Percentiles rank a stretch among this genome's conserved stretches.
These are phyloP conservation scores for Muschampia plurimacula DNA, from an alignment of 2,888 invertebrate species.

Conservation along the genomic window DNA sequence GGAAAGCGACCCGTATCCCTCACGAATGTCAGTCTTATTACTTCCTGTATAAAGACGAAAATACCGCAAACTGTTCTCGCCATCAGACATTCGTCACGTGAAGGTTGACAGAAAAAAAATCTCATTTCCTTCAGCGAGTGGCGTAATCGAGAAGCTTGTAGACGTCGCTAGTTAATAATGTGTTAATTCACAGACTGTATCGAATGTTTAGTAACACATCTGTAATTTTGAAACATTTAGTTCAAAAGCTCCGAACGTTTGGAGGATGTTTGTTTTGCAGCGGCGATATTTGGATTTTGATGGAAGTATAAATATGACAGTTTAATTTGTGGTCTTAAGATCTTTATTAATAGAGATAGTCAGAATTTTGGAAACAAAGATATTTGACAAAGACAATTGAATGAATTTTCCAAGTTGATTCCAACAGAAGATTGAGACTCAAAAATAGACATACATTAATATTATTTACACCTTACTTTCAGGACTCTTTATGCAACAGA, in stretches of 20 bases:
- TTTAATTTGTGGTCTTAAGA: neutral
- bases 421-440: no score
- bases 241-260: conserved; percentile 16
- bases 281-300: conserved; percentile 21
- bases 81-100: conserved; percentile 71
- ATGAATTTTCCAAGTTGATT: no score
- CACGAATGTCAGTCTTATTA: conserved; percentile 36
- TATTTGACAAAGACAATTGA: no score
- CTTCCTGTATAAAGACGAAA: conserved; percentile 17
- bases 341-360: neutral
- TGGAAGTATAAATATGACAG: conserved; percentile 1
- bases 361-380: no score
- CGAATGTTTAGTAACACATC: conserved; percentile 38
- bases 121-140: conserved; percentile 57
- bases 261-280: conserved; percentile 33
- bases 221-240: conserved; percentile 25
- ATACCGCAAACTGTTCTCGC: neutral
- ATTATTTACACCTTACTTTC: neutral
- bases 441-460: no score
- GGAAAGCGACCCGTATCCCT: neutral
- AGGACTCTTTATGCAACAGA: conserved; percentile 12
- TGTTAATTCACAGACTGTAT: conserved; percentile 42
- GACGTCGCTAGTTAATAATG: conserved; percentile 50
- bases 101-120: conserved; percentile 58
- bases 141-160: conserved; percentile 64